Evolutionary conservation across 2,797 vertebrate genomes (phyloP).

Genomic region (Champsocephalus esox): DNA sequence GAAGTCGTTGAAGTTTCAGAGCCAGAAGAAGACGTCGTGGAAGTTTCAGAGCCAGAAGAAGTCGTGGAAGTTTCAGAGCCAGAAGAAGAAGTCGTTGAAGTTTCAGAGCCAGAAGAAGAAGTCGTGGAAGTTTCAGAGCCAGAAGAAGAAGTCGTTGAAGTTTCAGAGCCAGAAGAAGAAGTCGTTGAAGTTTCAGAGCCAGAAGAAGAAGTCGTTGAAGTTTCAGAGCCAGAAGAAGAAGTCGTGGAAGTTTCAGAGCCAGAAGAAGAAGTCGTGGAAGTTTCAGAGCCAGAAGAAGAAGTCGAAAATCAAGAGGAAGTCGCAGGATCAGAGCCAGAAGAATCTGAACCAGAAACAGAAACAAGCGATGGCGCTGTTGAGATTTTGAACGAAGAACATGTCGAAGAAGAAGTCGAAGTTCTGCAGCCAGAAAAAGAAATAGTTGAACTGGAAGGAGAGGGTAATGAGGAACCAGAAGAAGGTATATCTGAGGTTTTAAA

Average conservation of each 20-base stretch:
- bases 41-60: too few relatives aligned
- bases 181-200: constrained; percentile 14
- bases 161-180: neutral
- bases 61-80: too few relatives aligned
- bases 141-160: neutral
- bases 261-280: neutral
- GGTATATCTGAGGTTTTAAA: neutral
- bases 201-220: neutral
- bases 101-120: constrained; percentile 8
- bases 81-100: too few relatives aligned
- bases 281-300: constrained; percentile 9
- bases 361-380: neutral
- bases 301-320: neutral
- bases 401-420: neutral
- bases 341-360: constrained; percentile 13
- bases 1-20: too few relatives aligned
- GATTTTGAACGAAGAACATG: constrained; percentile 6
- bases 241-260: too few relatives aligned
- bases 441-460: constrained; percentile 16
- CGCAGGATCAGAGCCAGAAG: constrained; percentile 4
- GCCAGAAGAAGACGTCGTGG: too few relatives aligned
- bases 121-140: neutral
- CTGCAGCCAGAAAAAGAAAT: constrained; percentile 22
- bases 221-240: neutral
- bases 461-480: constrained; percentile 15